These are phyloP conservation scores for Nymphalis c-album DNA, from an alignment of 2,888 invertebrate genomes.

Conservation along the genomic window DNA sequence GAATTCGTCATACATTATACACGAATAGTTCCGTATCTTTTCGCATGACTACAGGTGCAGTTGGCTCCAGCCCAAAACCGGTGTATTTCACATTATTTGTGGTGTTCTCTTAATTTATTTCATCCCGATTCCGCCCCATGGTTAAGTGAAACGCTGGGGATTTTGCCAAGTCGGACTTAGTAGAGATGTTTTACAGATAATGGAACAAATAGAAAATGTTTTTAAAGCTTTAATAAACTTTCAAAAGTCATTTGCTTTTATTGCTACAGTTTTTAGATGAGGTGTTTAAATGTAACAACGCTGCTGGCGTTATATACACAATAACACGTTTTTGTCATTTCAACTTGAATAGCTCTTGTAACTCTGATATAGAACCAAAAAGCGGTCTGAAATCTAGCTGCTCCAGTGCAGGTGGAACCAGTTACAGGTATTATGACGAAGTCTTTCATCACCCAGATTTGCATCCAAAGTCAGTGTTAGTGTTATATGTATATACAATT, in stretches of 20 bases:
- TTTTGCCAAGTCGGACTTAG: conserved; percentile 11
- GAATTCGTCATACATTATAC: not conserved
- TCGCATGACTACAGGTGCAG: conserved; percentile 28
- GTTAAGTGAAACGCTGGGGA: conserved; percentile 31
- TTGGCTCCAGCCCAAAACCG: conserved; percentile 28
- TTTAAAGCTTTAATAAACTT: conserved; percentile 7
- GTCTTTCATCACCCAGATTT: too few relatives aligned
- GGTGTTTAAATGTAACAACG: too few relatives aligned
- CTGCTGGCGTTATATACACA: too few relatives aligned
- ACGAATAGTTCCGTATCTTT: conserved; percentile 9
- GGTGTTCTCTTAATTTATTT: conserved; percentile 35
- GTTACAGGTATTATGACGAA: too few relatives aligned
- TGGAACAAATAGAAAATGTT: conserved; percentile 22
- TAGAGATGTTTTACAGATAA: conserved; percentile 29
- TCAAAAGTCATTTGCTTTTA: conserved; percentile 5
- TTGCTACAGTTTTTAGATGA: not conserved
- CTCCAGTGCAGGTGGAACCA: too few relatives aligned
- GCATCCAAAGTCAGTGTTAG: too few relatives aligned
- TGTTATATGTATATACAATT: too few relatives aligned
- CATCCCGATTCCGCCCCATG: conserved; percentile 19
- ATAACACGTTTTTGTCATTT: too few relatives aligned
- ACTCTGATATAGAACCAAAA: too few relatives aligned
- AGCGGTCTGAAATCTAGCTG: too few relatives aligned
- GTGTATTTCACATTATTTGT: conserved; percentile 36
- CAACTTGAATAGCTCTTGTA: too few relatives aligned